Evolutionary conservation across 2,888 invertebrate genomes (phyloP), one percentile per base, ranked within the genome.

Genomic region (Dione juno): DNA sequence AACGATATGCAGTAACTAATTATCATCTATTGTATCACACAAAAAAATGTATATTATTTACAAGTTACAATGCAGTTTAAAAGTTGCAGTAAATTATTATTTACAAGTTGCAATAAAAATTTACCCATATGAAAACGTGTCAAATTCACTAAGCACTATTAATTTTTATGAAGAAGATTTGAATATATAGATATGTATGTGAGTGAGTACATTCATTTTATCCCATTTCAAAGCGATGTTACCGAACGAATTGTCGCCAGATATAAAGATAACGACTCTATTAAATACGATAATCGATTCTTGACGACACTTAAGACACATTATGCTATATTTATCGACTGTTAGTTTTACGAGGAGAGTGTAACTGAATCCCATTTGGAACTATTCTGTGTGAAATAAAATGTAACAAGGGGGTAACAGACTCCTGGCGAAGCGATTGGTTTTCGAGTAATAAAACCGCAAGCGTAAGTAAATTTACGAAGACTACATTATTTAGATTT

Each of bases 261-360:
- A 83, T 80, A 80, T 77, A 81, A 80, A 82, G 80, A 80, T 81
- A 83, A 81, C 77, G 77, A 77, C 78, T 78, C 81, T 76, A 81
- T 84, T 81, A 77, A 79, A 77, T 73, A 70, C 77, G 78, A 80
- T 84, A 84, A 88, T 88, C 82, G 85, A 80, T 84, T 85, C 78
- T 82, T 84, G 81, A 84, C 79, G 84, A 84, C 80, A 77, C 76
- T 78, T 75, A 76, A 77, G 76, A 78, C 78, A 81, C 83, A 81
- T 84, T 83, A 84, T 80, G 77, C 76, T 75, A 73, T 83, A 81
- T 88, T 86, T 87, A 88, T 86, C 75, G 84, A 80, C 84, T 81
- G 80, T 85, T 85, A 83, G 79, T 82, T 83, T 84, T 83, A 85
- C 79, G 81, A 80, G 76, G 67, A 70, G 67, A 69, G 67, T 75